Base-by-base conservation (phyloP, 2,113 vertebrate genomes). In the Scomber japonicus region DNA sequence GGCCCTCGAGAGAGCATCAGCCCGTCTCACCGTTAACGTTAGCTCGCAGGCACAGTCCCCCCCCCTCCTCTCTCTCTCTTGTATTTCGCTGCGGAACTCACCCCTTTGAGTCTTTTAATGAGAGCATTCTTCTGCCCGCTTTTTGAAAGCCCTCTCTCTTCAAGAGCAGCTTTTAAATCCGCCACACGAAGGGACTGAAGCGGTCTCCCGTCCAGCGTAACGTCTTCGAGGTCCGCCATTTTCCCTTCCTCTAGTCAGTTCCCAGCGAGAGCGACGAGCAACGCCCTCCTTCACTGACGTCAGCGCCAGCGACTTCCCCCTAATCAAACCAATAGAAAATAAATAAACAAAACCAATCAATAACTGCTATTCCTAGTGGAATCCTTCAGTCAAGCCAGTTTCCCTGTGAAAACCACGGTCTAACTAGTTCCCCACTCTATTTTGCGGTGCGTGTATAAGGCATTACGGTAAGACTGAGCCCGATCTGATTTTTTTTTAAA, bases 161-260 rank as follows among this genome's bases (percentile, higher is more conserved):
- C 96, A 56, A 98, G 90, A 40, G 97, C 97, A 78, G 96, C 96
- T 92, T 97, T 97, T 80, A 98, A 90, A 89, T 98, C 97, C 81
- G 97, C 97, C 65, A 98, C 97, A 87, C 97, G 95, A 81, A 98
- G 95, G 90, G 96, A 96, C 92, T 98, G 96, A 84, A 98, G 96
- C 95, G 96, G 96, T 95, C 95, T 97, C 94, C 97, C 97, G 95
- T 98, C 96, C 94, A 98, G 96, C 94, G 96, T 97, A 93, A 97
- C 97, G 95, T 98, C 97, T 95, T 98, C 97, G 94, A 97, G 96
- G 92, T 98, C 97, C 96, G 97, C 97, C 97, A 98, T 98, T 96
- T 97, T 98, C 92, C 93, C 74, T 92, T 94, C 93, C 94, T 94
- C 92, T 94, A 86, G 85, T 89, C 91, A 75, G 88, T 81, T 94